Conservation (phyloP, 2,113 vertebrate genomes). For the Isichthys henryi region DNA sequence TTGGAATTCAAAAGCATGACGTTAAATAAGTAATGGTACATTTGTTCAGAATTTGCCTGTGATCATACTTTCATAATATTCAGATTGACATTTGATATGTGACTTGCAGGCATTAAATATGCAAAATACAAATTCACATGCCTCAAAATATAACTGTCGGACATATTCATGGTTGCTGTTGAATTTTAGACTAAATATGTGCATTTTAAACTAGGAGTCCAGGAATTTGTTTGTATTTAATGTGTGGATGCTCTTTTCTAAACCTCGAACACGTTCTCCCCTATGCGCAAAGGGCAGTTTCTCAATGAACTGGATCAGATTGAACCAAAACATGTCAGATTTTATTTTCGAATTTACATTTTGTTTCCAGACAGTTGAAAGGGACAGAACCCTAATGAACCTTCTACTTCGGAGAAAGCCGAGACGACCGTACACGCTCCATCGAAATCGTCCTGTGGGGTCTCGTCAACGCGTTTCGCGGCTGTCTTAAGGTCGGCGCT, state of each 20-base stretch:
- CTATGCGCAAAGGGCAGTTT: background rate
- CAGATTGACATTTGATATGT: background rate
- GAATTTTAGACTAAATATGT: background rate
- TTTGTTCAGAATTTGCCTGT: background rate
- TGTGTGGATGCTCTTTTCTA: background rate
- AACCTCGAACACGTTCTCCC: background rate
- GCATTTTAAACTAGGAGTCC: background rate
- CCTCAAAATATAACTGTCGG: background rate
- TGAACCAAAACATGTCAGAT: background rate
- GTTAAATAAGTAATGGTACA: background rate
- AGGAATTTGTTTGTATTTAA: background rate
- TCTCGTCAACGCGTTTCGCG: background rate
- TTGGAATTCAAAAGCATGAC: background rate
- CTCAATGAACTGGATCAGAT: background rate
- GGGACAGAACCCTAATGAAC: background rate
- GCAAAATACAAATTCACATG: background rate
- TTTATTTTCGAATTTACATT: conserved; percentile 1
- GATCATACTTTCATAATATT: background rate
- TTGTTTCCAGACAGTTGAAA: background rate
- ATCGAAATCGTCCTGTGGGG: background rate
- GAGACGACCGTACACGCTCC: background rate
- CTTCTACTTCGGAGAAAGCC: background rate
- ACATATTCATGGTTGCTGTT: background rate
- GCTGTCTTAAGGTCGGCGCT: background rate
- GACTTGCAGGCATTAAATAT: background rate